Evolutionary conservation across 2,888 invertebrate species (phyloP).

Genomic region (Schizotus pectinicornis): DNA sequence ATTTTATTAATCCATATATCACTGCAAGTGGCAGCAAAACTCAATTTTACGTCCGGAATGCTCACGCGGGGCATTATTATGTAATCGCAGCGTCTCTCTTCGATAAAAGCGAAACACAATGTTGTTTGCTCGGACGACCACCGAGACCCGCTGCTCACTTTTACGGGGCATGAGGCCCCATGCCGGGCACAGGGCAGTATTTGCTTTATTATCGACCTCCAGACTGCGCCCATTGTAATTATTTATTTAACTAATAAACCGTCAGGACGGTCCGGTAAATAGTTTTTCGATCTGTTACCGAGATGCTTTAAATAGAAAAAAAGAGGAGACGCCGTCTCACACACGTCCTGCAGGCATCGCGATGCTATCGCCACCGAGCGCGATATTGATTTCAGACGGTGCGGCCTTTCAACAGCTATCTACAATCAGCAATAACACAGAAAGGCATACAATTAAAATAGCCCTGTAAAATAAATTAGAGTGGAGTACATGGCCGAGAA

Average conservation of each 20-base stretch:
- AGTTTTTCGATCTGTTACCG: too few relatives aligned
- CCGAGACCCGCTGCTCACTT: conserved; percentile 9
- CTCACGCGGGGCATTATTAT: conserved; percentile 13
- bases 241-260: too few relatives aligned
- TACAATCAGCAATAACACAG: conserved; percentile 24
- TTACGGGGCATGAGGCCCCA: conserved; percentile 15
- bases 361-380: too few relatives aligned
- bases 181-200: conserved; percentile 19
- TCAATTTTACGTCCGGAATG: conserved; percentile 18
- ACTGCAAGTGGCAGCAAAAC: conserved; percentile 16
- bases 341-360: too few relatives aligned
- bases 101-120: too few relatives aligned
- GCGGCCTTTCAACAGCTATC: conserved; percentile 4
- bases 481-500: conserved; percentile 9
- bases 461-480: conserved; percentile 25
- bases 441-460: conserved; percentile 25
- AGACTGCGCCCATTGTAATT: too few relatives aligned
- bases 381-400: too few relatives aligned
- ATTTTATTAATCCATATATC: conserved; percentile 26
- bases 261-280: too few relatives aligned
- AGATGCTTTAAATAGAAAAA: too few relatives aligned
- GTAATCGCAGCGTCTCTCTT: conserved; percentile 5
- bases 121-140: conserved; percentile 1
- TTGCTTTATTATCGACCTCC: conserved; percentile 13
- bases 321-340: too few relatives aligned